These are phyloP conservation scores for Neomonachus schauinslandi DNA, from an alignment of 2,113 vertebrate genomes.

Conservation along the genomic window DNA sequence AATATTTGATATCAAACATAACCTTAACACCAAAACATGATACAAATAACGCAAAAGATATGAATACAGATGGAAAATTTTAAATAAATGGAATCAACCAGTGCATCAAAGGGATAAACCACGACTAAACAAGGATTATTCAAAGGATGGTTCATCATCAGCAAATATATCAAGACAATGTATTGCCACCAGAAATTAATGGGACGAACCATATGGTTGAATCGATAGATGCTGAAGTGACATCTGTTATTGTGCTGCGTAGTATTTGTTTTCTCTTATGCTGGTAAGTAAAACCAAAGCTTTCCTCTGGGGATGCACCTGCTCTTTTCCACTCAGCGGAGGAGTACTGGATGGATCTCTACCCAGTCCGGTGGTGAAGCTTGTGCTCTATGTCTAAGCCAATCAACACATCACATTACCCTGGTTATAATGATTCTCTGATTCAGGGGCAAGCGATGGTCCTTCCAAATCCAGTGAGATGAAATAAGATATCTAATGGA, in stretches of 20 bases:
- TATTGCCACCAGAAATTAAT: slow-evolving; percentile 66
- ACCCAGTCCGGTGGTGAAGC: not conserved
- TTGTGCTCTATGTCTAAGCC: not conserved
- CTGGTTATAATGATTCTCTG: not conserved
- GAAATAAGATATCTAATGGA: not conserved
- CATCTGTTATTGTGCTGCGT: slow-evolving; percentile 45
- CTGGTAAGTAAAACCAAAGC: slow-evolving; percentile 40
- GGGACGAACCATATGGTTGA: slow-evolving; percentile 62
- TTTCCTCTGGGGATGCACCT: slow-evolving; percentile 45
- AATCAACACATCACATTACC: not conserved
- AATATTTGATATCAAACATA: slow-evolving; percentile 21
- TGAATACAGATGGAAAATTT: slow-evolving; percentile 56
- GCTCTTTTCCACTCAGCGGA: not conserved
- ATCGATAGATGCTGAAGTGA: slow-evolving; percentile 22
- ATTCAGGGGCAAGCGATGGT: not conserved
- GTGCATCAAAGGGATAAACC: slow-evolving; percentile 48
- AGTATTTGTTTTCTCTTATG: slow-evolving; percentile 41
- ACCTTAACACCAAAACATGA: not conserved
- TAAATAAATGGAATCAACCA: slow-evolving; percentile 54
- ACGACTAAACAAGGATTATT: slow-evolving; percentile 57
- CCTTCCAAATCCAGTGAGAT: not conserved
- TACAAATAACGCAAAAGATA: slow-evolving; percentile 26
- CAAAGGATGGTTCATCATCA: slow-evolving; percentile 44
- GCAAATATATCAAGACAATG: slow-evolving; percentile 57
- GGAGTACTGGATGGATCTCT: not conserved